These are phyloP conservation scores for Erythrocebus patas DNA, from an alignment of 2,113 vertebrate species.

Conservation along the genomic window DNA sequence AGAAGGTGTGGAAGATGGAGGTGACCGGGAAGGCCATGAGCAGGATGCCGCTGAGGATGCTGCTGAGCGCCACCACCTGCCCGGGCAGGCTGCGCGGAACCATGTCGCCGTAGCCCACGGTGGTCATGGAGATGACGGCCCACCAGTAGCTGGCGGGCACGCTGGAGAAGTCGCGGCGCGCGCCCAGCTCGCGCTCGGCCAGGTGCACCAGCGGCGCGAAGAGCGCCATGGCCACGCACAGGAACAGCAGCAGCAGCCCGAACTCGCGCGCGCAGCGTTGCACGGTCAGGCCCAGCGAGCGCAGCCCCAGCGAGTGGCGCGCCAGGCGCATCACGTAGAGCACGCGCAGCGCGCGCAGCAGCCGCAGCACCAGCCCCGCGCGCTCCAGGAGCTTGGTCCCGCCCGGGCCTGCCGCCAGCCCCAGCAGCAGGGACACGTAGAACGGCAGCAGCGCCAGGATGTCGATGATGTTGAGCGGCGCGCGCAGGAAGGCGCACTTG, in stretches of 20 bases:
- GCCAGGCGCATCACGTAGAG: slow-evolving; percentile 96
- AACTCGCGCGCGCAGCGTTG: slow-evolving; percentile 94
- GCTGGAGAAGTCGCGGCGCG: slow-evolving; percentile 96
- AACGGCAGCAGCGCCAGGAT: slow-evolving; percentile 96
- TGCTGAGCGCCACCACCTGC: slow-evolving; percentile 96
- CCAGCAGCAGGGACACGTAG: slow-evolving; percentile 93
- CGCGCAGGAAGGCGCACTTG: slow-evolving; percentile 93
- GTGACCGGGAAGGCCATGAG: slow-evolving; percentile 98
- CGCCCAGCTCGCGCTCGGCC: slow-evolving; percentile 95
- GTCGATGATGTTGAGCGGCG: slow-evolving; percentile 95
- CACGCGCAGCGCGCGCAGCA: slow-evolving; percentile 93
- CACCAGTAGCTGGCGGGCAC: slow-evolving; percentile 97
- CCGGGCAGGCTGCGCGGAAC: slow-evolving; percentile 96
- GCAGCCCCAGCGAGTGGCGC: slow-evolving; percentile 93
- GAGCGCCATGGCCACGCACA: slow-evolving; percentile 96
- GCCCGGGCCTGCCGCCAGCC: slow-evolving; percentile 81
- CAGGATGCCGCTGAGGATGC: slow-evolving; percentile 97
- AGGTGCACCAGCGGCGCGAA: slow-evolving; percentile 94
- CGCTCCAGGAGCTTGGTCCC: slow-evolving; percentile 96
- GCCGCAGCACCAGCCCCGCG: slow-evolving; percentile 92
- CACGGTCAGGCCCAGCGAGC: slow-evolving; percentile 94
- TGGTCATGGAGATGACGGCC: slow-evolving; percentile 99
- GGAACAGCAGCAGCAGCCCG: slow-evolving; percentile 94
- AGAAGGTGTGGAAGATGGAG: slow-evolving; percentile 98
- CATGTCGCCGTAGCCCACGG: slow-evolving; percentile 98